phyloP scores from a whole-genome alignment of 2,797 vertebrate genomes.

The Ciconia nigra region DNA sequence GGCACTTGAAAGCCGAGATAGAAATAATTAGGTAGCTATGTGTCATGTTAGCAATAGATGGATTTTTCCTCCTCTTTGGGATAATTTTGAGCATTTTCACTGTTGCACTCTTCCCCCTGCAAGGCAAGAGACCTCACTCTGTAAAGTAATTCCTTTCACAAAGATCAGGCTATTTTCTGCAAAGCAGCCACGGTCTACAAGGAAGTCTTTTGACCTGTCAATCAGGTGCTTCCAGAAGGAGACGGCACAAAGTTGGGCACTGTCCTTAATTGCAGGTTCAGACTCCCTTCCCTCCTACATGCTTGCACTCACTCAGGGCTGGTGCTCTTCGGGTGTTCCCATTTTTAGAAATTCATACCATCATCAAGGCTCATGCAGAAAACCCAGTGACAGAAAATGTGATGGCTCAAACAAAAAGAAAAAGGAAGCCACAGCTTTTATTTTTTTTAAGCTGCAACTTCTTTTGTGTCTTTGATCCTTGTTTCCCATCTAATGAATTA shows the following conservation, averaged over 20 bases:
- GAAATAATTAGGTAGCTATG: background rate
- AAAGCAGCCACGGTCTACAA: background rate
- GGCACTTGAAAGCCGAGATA: background rate
- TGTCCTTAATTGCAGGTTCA: background rate
- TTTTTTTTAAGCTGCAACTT: background rate
- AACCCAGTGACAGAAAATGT: background rate
- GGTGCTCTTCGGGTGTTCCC: background rate
- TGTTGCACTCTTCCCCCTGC: background rate
- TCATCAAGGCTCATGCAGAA: background rate
- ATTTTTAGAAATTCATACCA: background rate
- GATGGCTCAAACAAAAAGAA: accelerated
- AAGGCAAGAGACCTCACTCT: background rate
- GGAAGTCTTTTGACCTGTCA: background rate
- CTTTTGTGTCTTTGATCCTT: background rate
- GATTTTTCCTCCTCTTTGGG: background rate
- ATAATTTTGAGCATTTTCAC: background rate
- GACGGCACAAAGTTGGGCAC: background rate
- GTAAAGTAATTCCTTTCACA: background rate
- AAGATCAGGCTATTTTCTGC: background rate
- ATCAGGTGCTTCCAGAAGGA: background rate
- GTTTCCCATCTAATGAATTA: background rate
- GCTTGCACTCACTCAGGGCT: background rate
- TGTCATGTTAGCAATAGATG: background rate
- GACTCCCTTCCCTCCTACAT: background rate
- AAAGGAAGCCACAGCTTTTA: background rate